phyloP scores from a whole-genome alignment of 2,113 vertebrate species.

The Setophaga petechia region DNA sequence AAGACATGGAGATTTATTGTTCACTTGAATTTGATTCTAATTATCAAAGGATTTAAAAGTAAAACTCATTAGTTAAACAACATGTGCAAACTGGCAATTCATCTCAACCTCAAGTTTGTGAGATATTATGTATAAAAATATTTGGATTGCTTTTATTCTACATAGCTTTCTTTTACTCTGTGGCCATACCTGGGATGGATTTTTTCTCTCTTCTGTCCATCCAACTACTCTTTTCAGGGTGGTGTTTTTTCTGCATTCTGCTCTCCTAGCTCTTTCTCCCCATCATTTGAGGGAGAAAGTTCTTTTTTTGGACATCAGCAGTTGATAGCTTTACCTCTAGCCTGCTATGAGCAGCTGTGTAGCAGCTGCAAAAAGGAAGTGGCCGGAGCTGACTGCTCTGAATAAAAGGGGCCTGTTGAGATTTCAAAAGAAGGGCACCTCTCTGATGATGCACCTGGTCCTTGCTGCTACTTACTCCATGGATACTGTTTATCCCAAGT shows the following conservation, averaged over 20 bases:
- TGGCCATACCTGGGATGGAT: fast-evolving
- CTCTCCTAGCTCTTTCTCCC: neutral
- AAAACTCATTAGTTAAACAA: neutral
- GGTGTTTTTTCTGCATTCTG: neutral
- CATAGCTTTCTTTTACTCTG: neutral
- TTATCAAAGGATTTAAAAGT: neutral
- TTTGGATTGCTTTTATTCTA: neutral
- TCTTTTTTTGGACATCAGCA: neutral
- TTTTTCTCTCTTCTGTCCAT: neutral
- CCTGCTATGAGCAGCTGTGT: neutral
- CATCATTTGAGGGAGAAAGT: neutral
- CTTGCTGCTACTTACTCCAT: neutral
- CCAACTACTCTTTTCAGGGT: neutral
- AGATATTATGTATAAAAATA: neutral
- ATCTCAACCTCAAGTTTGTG: neutral
- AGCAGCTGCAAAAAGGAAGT: neutral
- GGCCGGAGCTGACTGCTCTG: neutral
- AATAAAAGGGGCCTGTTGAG: neutral
- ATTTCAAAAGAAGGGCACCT: neutral
- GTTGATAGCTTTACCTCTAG: neutral
- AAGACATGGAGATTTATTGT: neutral
- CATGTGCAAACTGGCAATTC: neutral
- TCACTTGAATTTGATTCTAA: neutral
- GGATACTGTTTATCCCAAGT: neutral
- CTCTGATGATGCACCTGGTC: neutral